Evolutionary conservation across 2,113 vertebrate genomes (phyloP), one percentile per base, ranked within the genome.

Genomic region (Etheostoma spectabile): DNA sequence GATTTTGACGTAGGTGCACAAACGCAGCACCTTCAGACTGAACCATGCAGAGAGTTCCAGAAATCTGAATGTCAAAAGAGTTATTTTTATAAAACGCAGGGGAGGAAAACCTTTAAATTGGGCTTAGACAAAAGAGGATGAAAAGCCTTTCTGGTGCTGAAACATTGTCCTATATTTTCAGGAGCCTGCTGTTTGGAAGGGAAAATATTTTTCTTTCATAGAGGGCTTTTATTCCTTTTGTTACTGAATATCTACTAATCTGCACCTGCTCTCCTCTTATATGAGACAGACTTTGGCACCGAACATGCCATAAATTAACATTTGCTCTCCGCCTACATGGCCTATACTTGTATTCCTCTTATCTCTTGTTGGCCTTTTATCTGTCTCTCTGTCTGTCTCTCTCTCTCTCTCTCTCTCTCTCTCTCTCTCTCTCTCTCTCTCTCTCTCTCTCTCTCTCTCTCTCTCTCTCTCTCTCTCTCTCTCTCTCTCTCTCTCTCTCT

Each of bases 91-190:
- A 24, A 64, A 48, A 69, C 6, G 6, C 22, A 59, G 49, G 53
- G 30, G 53, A 61, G 8, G 35, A 49, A 72, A 52, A 24, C 27
- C 48, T 55, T 33, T 24, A 56, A 64, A 75, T 38, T 56, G 35
- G 51, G 63, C 24, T 68, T 21, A 56, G 74, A 78, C 56, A 78
- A 74, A 75, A 55, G 46, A 51, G 22, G 66, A 62, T 71, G 24
- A 38, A 60, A 85, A 55, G 52, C 68, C 69, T 48, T 24, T 79
- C 33, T 33, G 3, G 42, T 45, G 7, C 8, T 59, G 59, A 68
- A 74, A 67, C 62, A 35, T 11, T 52, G 62, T 61, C 67, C 67
- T 77, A 8, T 57, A 67, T 67, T 72, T 48, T 67, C 27, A 6
- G 24, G 46, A 57, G 22, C 2, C 30, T 22, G 52, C 16, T 30